A percentile compares a stretch with the other conserved stretches of the same genome.
Conservation (phyloP, 2,113 vertebrate species). For the Notothenia coriiceps region DNA sequence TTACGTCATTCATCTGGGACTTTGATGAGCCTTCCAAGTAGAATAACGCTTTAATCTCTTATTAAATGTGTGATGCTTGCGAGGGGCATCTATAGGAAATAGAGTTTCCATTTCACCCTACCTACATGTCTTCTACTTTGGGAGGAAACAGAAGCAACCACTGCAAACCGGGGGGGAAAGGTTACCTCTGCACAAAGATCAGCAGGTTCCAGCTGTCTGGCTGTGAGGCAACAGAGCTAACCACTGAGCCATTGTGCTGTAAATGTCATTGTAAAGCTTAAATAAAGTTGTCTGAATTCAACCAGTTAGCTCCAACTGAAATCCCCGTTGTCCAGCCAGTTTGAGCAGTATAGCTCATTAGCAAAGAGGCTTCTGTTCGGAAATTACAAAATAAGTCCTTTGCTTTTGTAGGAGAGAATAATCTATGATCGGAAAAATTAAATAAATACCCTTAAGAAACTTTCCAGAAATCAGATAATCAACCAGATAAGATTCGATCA, state of each 20-base stretch:
- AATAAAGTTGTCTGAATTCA: not conserved
- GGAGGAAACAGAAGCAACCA: not conserved
- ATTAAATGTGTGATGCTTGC: not conserved
- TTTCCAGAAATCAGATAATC: not conserved
- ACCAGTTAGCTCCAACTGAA: slow-evolving; percentile 20
- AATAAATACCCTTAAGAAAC: not conserved
- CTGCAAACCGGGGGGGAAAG: slow-evolving; percentile 3
- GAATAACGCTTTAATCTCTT: slow-evolving; percentile 4
- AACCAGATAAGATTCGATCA: not conserved
- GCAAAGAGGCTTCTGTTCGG: slow-evolving; percentile 11
- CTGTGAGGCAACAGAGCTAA: slow-evolving; percentile 17
- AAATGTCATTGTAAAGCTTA: slow-evolving; percentile 23
- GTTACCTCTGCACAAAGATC: not conserved
- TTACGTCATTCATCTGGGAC: slow-evolving; percentile 2
- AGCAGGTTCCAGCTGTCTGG: slow-evolving; percentile 9
- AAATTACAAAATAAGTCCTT: slow-evolving; percentile 15
- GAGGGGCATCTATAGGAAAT: not conserved
- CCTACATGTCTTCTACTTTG: not conserved
- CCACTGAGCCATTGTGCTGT: slow-evolving; percentile 4
- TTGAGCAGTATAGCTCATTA: slow-evolving; percentile 25
- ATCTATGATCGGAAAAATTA: not conserved
- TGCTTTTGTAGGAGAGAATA: slow-evolving; percentile 3
- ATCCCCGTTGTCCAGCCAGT: slow-evolving; percentile 22
- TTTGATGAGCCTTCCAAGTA: not conserved
- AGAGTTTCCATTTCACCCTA: slow-evolving; percentile 16